Evolutionary conservation across 2,888 invertebrate genomes (phyloP), one percentile per base, ranked within the genome.

Genomic region (Euclidia mi): DNA sequence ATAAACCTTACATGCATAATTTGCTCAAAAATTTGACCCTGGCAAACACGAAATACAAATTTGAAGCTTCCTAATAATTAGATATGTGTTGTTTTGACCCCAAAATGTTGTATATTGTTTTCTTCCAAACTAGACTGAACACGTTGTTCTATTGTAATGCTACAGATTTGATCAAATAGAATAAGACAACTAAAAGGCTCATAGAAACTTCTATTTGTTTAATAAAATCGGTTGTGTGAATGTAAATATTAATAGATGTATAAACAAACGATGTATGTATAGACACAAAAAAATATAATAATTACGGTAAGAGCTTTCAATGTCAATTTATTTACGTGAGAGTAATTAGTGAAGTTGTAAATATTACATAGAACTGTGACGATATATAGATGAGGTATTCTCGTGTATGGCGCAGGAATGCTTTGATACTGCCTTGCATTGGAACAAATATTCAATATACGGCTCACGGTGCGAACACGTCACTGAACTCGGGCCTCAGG

Each of bases 161-260:
- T 44, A 25, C 20, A 34, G 12, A 15, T 32, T 59, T 29, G 25
- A 31, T 55, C 12, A 34, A 41, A 38, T 14, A 43, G 10, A 25
- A 25, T 38, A 44, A 48, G 20, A 60, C 32, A 56, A 67, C 57
- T 71, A 71, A 65, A 69, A 71, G 53, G 85, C 82, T 85, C 85
- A 75, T 81, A 87, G 81, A 59, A 56, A 72, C 73, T 79, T 48
- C 71, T 81, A 82, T 82, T 85, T 84, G 77, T 78, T 84, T 65
- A 65, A 72, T 59, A 79, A 86, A 85, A 72, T 88, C 76, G 92
- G 91, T 92, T 92, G 92, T 91, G 92, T 91, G 83, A 78, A 66
- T 91, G 91, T 92, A 92, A 84, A 91, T 90, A 90, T 59, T 65
- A 45, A 68, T 84, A 85, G 78, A 55, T 82, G 63, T 79, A 81